phyloP scores from a whole-genome alignment of 1,140 invertebrate species.

The Trichonephila inaurata region DNA sequence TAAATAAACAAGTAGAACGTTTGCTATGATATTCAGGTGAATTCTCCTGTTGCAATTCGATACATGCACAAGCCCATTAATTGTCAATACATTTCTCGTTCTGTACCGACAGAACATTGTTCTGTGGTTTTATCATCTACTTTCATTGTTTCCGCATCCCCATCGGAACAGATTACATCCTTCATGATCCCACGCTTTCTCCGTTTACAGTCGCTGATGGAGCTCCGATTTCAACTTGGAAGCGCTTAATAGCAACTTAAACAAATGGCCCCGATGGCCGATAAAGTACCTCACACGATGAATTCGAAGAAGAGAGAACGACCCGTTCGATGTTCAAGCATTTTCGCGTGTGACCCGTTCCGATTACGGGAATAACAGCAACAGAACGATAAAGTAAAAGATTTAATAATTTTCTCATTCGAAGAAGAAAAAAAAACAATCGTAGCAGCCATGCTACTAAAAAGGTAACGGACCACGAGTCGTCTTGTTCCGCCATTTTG shows the following conservation, averaged over 20 bases:
- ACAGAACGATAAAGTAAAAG: not conserved
- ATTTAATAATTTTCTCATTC: not conserved
- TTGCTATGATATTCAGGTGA: too few species aligned
- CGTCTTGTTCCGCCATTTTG: slow-evolving; percentile 24
- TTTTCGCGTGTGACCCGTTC: not conserved
- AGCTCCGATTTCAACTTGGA: not conserved
- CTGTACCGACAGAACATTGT: too few species aligned
- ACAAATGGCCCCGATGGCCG: not conserved
- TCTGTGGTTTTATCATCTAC: too few species aligned
- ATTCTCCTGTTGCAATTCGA: too few species aligned
- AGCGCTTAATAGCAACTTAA: not conserved
- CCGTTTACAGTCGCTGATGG: not conserved
- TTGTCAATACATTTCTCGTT: too few species aligned
- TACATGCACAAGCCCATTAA: too few species aligned
- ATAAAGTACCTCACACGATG: not conserved
- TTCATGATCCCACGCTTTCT: not conserved
- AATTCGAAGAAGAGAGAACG: not conserved
- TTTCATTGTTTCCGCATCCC: too few species aligned
- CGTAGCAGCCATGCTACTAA: not conserved
- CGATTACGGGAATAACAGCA: not conserved
- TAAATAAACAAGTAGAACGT: too few species aligned
- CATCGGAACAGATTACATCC: too few species aligned
- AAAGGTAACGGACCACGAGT: slow-evolving; percentile 20
- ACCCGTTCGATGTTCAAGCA: not conserved
- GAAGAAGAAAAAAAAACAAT: too few species aligned